Conservation (phyloP, 2,888 invertebrate genomes). For the Antitype chi region DNA sequence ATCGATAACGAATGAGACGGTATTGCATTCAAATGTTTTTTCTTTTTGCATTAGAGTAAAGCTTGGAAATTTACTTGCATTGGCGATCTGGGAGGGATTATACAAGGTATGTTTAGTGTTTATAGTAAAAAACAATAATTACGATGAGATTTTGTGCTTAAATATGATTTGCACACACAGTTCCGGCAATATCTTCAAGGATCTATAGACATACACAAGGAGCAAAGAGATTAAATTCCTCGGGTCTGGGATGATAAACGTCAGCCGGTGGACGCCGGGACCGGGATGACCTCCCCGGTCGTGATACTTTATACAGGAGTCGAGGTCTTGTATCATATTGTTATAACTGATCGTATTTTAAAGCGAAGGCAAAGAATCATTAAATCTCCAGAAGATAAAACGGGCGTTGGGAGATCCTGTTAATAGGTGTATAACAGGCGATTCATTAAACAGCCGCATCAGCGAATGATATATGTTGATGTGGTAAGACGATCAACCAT, state of each 20-base stretch:
- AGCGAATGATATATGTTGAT: neutral
- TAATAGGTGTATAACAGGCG: conserved; percentile 1
- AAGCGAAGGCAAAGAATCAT: neutral
- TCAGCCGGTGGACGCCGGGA: neutral
- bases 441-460: conserved; percentile 13
- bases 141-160: neutral
- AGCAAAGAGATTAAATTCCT: neutral
- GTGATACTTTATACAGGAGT: neutral
- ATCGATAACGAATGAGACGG: neutral
- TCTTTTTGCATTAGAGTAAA: neutral
- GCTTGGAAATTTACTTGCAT: neutral
- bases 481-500: neutral
- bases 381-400: conserved; percentile 5
- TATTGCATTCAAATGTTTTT: neutral
- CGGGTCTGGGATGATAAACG: neutral
- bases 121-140: neutral
- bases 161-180: neutral
- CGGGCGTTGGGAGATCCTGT: neutral
- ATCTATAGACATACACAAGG: neutral
- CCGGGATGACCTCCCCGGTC: too few species aligned
- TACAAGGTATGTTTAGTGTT: neutral
- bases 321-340: neutral
- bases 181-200: neutral
- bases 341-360: neutral
- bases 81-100: neutral